Base-by-base conservation (phyloP, 2,797 vertebrate species). In the Coreius guichenoti region DNA sequence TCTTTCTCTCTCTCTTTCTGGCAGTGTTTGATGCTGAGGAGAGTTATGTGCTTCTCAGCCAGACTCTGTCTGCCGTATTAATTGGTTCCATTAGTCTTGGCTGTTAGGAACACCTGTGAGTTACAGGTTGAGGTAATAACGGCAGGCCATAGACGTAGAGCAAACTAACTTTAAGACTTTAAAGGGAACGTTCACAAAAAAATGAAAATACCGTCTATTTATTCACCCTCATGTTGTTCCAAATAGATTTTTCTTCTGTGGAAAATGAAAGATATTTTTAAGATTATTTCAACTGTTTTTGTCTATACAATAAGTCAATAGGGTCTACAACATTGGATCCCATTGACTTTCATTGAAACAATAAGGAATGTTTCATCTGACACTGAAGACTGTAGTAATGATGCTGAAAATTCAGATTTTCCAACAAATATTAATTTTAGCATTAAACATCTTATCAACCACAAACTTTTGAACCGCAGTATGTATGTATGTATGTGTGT, bases 1-100 rank as follows among this genome's bases (percentile, higher is more conserved):
- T 74, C 36, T 33, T 86, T 88, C 88, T 87, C 90, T 89, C 88
- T 88, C 16, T 74, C 72, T 74, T 85, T 86, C 84, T 80, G 69
- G 76, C 51, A 16, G 19, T n/a, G 33, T 76, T 39, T 70, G 54
- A 49, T 69, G 83, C 45, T n/a, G 31, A 72, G 77, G 78, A 58
- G 23, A 77, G 81, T 63, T 82, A 49, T 85, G 45, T 43, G 45
- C 69, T 70, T 39, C 29, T 49, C 74, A 77, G 61, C 83, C 36
- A 61, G 36, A 81, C 86, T 87, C 80, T 83, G 80, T 85, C 80
- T 67, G 82, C n/a, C 21, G 17, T 85, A 82, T 75, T 87, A 89
- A 89, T 89, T 87, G 80, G 23, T 75, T 86, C 80, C 65, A 86
- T 89, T 86, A 80, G 76, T 86, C 81, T 89, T 77, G 47, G 72